Evolutionary conservation across 1,140 invertebrate genomes (phyloP), one percentile per base, ranked within the genome.

Genomic region (Psilanteris sp.): DNA sequence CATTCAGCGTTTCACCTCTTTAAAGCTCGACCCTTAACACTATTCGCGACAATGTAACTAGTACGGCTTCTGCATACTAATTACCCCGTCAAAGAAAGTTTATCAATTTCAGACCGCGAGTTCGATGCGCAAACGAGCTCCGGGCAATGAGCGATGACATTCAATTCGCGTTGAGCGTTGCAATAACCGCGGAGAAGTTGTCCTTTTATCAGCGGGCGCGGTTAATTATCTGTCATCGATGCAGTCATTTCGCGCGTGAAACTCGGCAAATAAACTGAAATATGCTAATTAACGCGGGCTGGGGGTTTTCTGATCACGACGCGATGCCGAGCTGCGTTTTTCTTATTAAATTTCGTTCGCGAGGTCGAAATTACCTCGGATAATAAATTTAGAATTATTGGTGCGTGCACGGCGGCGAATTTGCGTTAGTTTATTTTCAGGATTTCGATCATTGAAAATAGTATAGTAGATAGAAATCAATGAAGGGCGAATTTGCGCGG

Each of bases 1-100:
- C 54, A 61, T 61, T 54, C 18, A 59, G 14, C 43, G 31, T 34
- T 61, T 70, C 7, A 59, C 57, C 32, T 9, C 14, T 39, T 39
- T 26, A 44, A 43, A 46, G 48, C 11, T 11, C 43, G 9, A 1
- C 24, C 6, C 31, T 50, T 27, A 46, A 26, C 50, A 39, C 32
- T 13, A 27, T 26, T 54, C 9, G 41, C 14, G 50, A 67, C 41
- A 59, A 57, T 67, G 32, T 57, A 67, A 67, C 57, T 55, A 57
- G 9, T 29, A 36, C 29, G 15, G 7, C 1, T 10, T 32, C 6
- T 18, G 61, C 39, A 44, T 67, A 48, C 24, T 55, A 67, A 55
- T 55, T 55, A 44, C 20, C 4, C 13, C 20, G 29, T 44, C 29
- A 44, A 66, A 66, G 29, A 64, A 44, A 43, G 29, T 44, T 54